Evolutionary conservation across 2,113 vertebrate genomes (phyloP).

Genomic region (Artemisiospiza belli): DNA sequence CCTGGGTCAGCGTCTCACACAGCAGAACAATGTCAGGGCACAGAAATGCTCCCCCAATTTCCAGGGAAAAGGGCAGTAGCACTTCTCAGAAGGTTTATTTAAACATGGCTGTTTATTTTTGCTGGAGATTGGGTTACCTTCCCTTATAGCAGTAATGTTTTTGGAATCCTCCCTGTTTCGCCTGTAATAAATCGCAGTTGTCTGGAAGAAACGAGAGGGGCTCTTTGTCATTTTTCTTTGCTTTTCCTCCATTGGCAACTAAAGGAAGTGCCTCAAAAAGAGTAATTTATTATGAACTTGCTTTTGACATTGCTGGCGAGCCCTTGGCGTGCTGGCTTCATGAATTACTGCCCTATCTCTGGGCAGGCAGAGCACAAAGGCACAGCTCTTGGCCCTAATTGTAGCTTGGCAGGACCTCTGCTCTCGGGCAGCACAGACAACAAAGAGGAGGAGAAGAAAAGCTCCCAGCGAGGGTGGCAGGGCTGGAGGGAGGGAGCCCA

Average conservation of each 20-base stretch:
- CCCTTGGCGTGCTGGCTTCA: not conserved
- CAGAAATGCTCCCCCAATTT: not conserved
- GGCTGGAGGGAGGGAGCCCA: not conserved
- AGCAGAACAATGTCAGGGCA: not conserved
- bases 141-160: slow-evolving; percentile 12
- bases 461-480: not conserved
- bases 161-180: not conserved
- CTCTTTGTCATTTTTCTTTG: not conserved
- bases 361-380: not conserved
- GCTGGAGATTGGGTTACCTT: slow-evolving; percentile 49
- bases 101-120: slow-evolving; percentile 45
- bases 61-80: not conserved
- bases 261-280: slow-evolving; percentile 1
- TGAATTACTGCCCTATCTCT: slow-evolving; percentile 14
- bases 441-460: not conserved
- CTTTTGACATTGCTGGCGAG: not conserved
- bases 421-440: not conserved
- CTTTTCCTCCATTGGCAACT: not conserved
- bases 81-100: slow-evolving; percentile 6
- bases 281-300: not conserved
- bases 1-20: not conserved
- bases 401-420: not conserved
- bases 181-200: slow-evolving; percentile 50
- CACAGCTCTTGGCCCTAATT: not conserved
- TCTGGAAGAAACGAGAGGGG: not conserved